phyloP scores from a whole-genome alignment of 2,888 invertebrate species.

The Tachina lurida region DNA sequence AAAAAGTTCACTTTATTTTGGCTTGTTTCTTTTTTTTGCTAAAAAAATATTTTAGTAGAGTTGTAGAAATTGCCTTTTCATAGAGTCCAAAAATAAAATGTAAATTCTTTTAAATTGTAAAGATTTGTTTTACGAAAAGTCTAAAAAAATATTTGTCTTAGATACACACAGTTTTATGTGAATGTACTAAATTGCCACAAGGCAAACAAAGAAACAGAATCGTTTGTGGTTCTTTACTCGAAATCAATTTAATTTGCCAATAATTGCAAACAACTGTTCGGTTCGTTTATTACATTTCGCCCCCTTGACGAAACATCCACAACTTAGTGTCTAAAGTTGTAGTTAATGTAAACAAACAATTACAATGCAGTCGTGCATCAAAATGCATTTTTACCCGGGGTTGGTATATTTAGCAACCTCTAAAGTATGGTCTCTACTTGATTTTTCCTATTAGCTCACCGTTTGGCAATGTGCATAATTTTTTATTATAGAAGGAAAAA shows the following conservation, averaged over 20 bases:
- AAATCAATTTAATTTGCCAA: conserved; percentile 64
- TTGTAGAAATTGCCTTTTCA: background rate
- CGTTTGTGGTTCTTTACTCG: conserved; percentile 48
- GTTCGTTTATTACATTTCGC: conserved; percentile 33
- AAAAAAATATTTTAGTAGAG: too few species aligned
- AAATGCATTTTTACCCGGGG: conserved; percentile 12
- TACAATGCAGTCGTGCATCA: background rate
- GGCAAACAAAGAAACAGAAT: conserved; percentile 33
- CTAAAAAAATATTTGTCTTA: background rate
- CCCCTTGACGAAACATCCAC: background rate
- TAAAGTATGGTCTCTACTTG: too few species aligned
- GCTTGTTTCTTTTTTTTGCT: too few species aligned
- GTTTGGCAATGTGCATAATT: too few species aligned
- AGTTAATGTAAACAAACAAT: conserved; percentile 45
- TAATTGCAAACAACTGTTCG: conserved; percentile 56
- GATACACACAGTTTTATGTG: background rate
- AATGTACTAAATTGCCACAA: conserved; percentile 22
- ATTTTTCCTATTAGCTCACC: too few species aligned
- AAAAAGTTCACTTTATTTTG: too few species aligned
- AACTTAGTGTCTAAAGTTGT: conserved; percentile 34
- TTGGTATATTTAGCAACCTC: background rate
- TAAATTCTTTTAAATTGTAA: background rate
- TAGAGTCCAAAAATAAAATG: background rate
- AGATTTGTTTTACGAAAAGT: background rate
- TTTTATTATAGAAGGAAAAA: too few species aligned